phyloP scores from a whole-genome alignment of 2,888 invertebrate genomes.

The Microdon myrmicae region DNA sequence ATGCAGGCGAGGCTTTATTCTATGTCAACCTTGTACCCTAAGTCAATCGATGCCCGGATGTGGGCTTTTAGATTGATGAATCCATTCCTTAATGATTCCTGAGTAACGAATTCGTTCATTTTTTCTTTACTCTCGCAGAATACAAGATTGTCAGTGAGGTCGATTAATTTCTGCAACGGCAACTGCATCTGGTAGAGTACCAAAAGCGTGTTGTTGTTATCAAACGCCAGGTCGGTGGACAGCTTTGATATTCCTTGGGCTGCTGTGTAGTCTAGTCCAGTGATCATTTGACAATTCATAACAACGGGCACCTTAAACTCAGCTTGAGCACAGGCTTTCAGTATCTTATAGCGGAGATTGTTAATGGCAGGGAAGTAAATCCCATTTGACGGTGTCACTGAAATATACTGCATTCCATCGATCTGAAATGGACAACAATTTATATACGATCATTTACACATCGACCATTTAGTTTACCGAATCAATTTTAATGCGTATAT shows the following conservation, averaged over 20 bases:
- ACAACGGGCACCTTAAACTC: constrained; percentile 69
- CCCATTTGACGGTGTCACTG: constrained; percentile 75
- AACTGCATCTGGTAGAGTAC: constrained; percentile 60
- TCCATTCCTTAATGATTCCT: constrained; percentile 64
- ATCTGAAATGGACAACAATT: constrained; percentile 59
- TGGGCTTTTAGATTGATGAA: constrained; percentile 63
- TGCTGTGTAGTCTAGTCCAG: constrained; percentile 77
- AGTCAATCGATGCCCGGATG: constrained; percentile 65
- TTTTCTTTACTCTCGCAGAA: constrained; percentile 62
- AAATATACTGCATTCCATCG: constrained; percentile 70
- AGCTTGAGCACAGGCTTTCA: constrained; percentile 68
- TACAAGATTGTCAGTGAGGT: constrained; percentile 62
- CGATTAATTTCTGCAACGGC: constrained; percentile 61
- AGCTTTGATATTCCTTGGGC: constrained; percentile 68
- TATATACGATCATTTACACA: constrained; percentile 8
- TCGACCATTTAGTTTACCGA: constrained; percentile 55
- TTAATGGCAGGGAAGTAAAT: constrained; percentile 80
- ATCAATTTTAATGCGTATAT: constrained; percentile 60
- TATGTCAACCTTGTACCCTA: constrained; percentile 64
- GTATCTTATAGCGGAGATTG: constrained; percentile 71
- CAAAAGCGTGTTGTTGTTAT: constrained; percentile 58
- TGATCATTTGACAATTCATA: constrained; percentile 75
- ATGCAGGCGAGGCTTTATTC: constrained; percentile 53
- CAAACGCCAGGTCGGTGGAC: constrained; percentile 60
- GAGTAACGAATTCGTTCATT: constrained; percentile 62